Evolutionary conservation across 2,113 vertebrate genomes (phyloP).

Genomic region (Ivindomyrus marchei): DNA sequence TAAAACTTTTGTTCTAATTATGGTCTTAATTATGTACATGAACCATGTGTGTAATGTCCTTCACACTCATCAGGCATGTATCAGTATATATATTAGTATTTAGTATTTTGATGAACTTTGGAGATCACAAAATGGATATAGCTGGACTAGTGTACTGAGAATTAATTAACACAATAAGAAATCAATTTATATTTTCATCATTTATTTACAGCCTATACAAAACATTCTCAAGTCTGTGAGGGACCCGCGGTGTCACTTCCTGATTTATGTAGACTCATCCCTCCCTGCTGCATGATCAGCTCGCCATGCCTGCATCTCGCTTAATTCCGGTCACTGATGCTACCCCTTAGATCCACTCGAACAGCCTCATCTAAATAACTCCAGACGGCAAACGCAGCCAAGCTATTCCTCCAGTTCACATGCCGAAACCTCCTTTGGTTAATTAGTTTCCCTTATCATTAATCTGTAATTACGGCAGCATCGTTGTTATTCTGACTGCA

Average conservation of each 20-base stretch:
- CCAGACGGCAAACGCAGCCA: neutral
- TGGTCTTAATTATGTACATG: neutral
- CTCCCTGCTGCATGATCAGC: neutral
- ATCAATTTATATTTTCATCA: neutral
- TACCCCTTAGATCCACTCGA: neutral
- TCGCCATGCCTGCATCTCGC: neutral
- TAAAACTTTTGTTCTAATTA: neutral
- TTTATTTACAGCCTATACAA: neutral
- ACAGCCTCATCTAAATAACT: neutral
- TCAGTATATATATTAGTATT: neutral
- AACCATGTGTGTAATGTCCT: neutral
- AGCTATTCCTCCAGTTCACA: neutral
- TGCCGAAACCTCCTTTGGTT: neutral
- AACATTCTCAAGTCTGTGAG: neutral
- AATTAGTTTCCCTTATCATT: constrained; percentile 12
- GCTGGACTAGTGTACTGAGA: neutral
- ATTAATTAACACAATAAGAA: neutral
- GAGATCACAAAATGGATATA: neutral
- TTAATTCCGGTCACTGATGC: neutral
- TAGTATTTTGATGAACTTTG: no score
- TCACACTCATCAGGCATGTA: neutral
- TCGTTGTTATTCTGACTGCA: neutral
- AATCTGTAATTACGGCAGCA: neutral
- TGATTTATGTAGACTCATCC: neutral
- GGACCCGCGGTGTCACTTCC: neutral